These are phyloP conservation scores for Pangasianodon gigas DNA, from an alignment of 2,113 vertebrate species.

Conservation along the genomic window DNA sequence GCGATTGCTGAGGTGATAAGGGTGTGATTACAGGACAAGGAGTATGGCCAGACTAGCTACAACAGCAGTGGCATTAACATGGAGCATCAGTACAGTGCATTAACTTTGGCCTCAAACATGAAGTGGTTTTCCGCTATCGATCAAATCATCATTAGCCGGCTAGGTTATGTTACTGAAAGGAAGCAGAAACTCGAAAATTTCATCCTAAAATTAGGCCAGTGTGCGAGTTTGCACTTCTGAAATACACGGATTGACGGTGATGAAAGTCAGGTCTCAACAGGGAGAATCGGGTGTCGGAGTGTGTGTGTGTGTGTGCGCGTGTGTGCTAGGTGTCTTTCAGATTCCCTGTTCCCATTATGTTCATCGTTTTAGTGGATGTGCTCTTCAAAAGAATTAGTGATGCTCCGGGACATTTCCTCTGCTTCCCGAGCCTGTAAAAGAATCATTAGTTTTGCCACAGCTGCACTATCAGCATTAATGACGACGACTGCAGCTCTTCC, in stretches of 20 bases:
- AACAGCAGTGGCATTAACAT: neutral
- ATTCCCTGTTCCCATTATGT: conserved; percentile 49
- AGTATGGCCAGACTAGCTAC: neutral
- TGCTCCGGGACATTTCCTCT: conserved; percentile 53
- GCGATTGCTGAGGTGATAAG: neutral
- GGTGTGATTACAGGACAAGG: neutral
- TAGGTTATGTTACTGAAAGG: neutral
- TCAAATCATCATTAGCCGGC: neutral
- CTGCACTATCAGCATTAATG: conserved; percentile 62
- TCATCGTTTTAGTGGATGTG: conserved; percentile 53
- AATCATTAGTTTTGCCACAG: conserved; percentile 64
- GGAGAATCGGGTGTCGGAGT: neutral
- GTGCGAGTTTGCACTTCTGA: neutral
- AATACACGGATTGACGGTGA: neutral
- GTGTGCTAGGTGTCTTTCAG: conserved; percentile 38
- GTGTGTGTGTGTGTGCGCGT: neutral
- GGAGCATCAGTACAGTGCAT: neutral
- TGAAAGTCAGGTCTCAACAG: neutral
- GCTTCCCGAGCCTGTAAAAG: conserved; percentile 52
- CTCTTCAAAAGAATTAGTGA: conserved; percentile 55
- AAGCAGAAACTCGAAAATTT: neutral
- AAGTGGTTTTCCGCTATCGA: neutral
- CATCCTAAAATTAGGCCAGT: neutral
- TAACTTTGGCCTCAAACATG: neutral
- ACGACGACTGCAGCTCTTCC: conserved; percentile 51